Base-by-base conservation (phyloP, 1,140 invertebrate genomes). In the Proctacanthus coquilletti region DNA sequence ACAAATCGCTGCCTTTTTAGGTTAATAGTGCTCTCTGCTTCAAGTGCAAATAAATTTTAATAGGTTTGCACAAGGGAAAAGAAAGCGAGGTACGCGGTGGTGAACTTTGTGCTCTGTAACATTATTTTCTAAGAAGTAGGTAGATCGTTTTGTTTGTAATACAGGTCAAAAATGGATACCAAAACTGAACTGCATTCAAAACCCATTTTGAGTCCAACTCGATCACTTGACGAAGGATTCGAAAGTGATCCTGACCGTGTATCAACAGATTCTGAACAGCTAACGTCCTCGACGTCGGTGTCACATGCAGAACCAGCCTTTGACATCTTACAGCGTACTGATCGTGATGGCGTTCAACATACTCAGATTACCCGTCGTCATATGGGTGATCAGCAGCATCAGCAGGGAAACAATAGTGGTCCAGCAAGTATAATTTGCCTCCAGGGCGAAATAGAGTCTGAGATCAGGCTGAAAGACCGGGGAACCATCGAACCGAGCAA, bases 191-290 rank as follows among this genome's bases (percentile, higher is more conserved):
- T 53, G 34, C 53, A 56, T 43, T 54, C 53, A 36, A 60, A 60
- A 45, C 57, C 57, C 42, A 57, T 60, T 46, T 48, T 60, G 41
- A 60, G 57, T 47, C 56, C 57, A 49, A 60, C 57, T 42, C 53
- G 56, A 54, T 60, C 57, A 48, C 54, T 60, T 41, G 57, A 60
- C 38, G 57, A 60, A 57, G 57, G 57, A 52, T 60, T 60, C 48
- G 57, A 60, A 60, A 60, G 56, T 53, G 57, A 60, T 60, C 57
- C 57, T 48, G 57, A 60, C 56, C 54, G 57, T 40, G 52, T 60
- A 50, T 57, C 54, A 39, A 60, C 57, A 34, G 56, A 60, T 57
- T 57, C 57, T 45, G 57, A 60, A 52, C 53, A 56, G 49, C 50
- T 51, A 52, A 56, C 53, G 48, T n/a, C n/a, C n/a, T n/a, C n/a